Conservation (phyloP, 2,113 vertebrate species). For the Calonectris borealis region DNA sequence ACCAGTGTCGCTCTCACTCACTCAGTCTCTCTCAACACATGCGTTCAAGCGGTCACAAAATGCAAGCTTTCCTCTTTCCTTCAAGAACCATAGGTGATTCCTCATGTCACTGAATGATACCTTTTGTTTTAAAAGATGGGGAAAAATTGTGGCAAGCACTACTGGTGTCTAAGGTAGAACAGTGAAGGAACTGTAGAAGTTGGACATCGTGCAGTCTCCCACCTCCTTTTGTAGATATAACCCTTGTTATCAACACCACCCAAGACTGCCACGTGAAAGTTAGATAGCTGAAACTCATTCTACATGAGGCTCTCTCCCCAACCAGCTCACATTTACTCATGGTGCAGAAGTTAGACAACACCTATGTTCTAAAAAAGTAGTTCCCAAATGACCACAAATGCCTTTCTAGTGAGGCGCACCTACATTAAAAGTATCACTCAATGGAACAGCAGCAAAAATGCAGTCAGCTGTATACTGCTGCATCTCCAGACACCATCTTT, state of each 20-base stretch:
- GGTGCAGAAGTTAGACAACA: background rate
- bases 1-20: background rate
- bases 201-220: background rate
- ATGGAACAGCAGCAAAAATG: background rate
- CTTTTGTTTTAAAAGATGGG: background rate
- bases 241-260: background rate
- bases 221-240: background rate
- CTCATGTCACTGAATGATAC: background rate
- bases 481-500: background rate
- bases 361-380: background rate
- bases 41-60: background rate
- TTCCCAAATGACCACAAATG: background rate
- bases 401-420: background rate
- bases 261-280: background rate
- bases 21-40: background rate
- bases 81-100: background rate
- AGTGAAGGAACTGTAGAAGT: background rate
- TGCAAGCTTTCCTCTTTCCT: background rate
- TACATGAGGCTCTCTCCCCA: background rate
- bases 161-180: background rate
- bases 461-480: rapidly evolving
- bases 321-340: background rate
- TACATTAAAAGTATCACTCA: background rate
- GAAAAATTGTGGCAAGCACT: background rate
- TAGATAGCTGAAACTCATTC: background rate